These are phyloP conservation scores for Solenopsis invicta DNA, from an alignment of 1,140 invertebrate genomes.

Conservation along the genomic window DNA sequence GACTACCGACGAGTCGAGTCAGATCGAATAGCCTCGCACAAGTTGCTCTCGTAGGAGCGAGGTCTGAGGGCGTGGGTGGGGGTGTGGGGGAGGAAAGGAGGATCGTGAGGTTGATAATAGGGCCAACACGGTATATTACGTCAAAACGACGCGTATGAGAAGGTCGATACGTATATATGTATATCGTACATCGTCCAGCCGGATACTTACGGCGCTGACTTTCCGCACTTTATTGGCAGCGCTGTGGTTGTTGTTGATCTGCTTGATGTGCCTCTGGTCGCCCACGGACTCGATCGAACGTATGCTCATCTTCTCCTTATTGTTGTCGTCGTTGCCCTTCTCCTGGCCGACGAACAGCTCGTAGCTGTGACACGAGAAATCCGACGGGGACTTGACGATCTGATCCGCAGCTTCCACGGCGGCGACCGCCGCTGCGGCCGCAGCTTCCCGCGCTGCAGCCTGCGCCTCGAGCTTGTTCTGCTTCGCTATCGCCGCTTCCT, in stretches of 20 bases:
- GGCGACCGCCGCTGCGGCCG: slow-evolving; percentile 88
- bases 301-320: slow-evolving; percentile 96
- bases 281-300: slow-evolving; percentile 95
- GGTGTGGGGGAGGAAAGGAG: background rate
- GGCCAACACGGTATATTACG: slow-evolving; percentile 67
- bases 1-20: slow-evolving; percentile 73
- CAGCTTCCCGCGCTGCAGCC: slow-evolving; percentile 88
- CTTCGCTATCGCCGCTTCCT: slow-evolving; percentile 92
- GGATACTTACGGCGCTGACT: slow-evolving; percentile 95
- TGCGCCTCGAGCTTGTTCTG: slow-evolving; percentile 91
- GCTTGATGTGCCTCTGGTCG: slow-evolving; percentile 90
- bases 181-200: slow-evolving; percentile 11
- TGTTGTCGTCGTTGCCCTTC: slow-evolving; percentile 94
- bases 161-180: slow-evolving; percentile 45
- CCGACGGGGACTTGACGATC: slow-evolving; percentile 94
- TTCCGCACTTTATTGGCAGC: slow-evolving; percentile 92
- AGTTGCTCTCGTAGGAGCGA: slow-evolving; percentile 73
- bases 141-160: slow-evolving; percentile 51
- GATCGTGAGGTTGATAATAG: slow-evolving; percentile 52
- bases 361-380: slow-evolving; percentile 96
- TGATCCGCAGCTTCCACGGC: slow-evolving; percentile 87
- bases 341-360: slow-evolving; percentile 95
- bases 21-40: slow-evolving; percentile 68
- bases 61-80: slow-evolving; percentile 34
- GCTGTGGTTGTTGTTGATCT: slow-evolving; percentile 85